A percentile compares a stretch with the other conserved stretches of the same genome.
Evolutionary conservation across 2,797 vertebrate genomes (phyloP).

Genomic region (Odontamblyopus lacepedii): DNA sequence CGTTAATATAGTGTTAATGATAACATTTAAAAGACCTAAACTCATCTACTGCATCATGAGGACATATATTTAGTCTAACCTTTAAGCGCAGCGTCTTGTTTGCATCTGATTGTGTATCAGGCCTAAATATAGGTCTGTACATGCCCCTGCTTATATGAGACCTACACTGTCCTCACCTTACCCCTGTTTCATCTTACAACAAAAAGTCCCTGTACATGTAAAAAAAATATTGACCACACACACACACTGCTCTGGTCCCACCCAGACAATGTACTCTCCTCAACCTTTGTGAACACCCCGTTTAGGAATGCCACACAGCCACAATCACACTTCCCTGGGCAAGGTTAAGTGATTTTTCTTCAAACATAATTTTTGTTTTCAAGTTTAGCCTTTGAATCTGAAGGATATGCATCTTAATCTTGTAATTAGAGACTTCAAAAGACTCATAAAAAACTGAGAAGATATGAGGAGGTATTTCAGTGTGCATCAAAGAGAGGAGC

Average conservation of each 20-base stretch:
- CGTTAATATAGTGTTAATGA: too few species aligned
- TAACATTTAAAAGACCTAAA: too few species aligned
- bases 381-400: conserved; percentile 15
- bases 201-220: conserved; percentile 1
- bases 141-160: conserved; percentile 33
- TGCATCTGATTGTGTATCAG: conserved; percentile 16
- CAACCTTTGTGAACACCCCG: conserved; percentile 66
- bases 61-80: background rate
- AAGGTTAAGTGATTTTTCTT: conserved; percentile 22
- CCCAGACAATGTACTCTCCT: conserved; percentile 39
- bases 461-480: conserved; percentile 34
- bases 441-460: conserved; percentile 15
- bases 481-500: conserved; percentile 47
- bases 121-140: conserved; percentile 50
- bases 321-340: conserved; percentile 35
- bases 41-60: too few species aligned
- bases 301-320: conserved; percentile 59
- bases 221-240: background rate
- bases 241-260: conserved; percentile 33
- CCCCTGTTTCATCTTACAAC: background rate
- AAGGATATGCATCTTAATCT: conserved; percentile 37
- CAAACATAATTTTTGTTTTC: conserved; percentile 30
- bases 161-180: conserved; percentile 25
- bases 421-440: conserved; percentile 44
- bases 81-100: background rate